These are phyloP conservation scores for Podargus strigoides DNA, from an alignment of 2,797 vertebrate genomes.

Conservation along the genomic window DNA sequence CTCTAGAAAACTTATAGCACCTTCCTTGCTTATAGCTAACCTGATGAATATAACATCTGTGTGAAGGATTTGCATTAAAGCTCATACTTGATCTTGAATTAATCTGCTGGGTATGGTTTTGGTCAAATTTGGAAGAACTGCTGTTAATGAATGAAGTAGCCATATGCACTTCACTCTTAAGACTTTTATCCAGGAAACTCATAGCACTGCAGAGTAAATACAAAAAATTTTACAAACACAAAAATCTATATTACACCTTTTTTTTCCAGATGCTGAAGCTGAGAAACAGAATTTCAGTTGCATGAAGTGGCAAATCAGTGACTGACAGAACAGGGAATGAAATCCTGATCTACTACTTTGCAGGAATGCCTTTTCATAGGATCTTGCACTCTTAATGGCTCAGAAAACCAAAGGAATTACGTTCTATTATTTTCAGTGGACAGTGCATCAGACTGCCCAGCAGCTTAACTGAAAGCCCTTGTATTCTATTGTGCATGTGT, in stretches of 20 bases:
- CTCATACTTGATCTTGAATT: neutral
- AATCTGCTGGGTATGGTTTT: neutral
- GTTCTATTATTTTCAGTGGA: neutral
- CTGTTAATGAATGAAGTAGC: neutral
- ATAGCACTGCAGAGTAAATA: neutral
- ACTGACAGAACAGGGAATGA: neutral
- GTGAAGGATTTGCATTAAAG: neutral
- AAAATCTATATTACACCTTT: neutral
- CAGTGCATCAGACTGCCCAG: neutral
- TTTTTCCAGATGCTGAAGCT: neutral
- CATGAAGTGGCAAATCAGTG: neutral
- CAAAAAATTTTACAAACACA: neutral
- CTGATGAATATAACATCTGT: neutral
- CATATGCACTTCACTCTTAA: neutral
- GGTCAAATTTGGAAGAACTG: neutral
- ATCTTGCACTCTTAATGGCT: neutral
- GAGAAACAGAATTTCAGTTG: neutral
- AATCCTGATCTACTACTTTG: neutral
- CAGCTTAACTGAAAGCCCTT: neutral
- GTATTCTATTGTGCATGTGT: neutral
- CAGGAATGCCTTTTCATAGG: neutral
- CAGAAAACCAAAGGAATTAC: neutral
- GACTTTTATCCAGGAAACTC: neutral
- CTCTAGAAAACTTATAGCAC: neutral
- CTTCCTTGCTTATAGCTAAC: neutral